Percentiles rank a stretch among this genome's conserved stretches.
These are phyloP conservation scores for Philhelius pedissequus DNA, from an alignment of 2,888 invertebrate species.

Conservation along the genomic window DNA sequence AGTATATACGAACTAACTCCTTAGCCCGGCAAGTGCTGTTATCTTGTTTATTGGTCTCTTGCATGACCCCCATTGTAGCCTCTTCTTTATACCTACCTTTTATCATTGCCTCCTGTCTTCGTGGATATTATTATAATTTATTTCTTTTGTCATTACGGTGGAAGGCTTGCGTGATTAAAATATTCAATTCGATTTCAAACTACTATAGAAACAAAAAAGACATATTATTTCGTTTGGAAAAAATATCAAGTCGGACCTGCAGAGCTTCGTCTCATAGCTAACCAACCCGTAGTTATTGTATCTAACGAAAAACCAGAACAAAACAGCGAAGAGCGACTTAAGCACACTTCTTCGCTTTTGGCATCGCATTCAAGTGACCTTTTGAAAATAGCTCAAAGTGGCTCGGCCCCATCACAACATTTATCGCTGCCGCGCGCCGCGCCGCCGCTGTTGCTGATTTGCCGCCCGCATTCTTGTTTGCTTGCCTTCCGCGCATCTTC, in stretches of 20 bases:
- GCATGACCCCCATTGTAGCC: conserved; percentile 36
- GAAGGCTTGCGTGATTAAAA: conserved; percentile 40
- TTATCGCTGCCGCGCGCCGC: neutral
- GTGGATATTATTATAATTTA: conserved; percentile 29
- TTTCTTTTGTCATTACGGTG: conserved; percentile 32
- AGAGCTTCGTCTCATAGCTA: neutral
- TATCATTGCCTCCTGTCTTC: conserved; percentile 6
- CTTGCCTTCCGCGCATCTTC: neutral
- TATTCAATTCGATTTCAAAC: conserved; percentile 18
- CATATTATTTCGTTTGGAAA: neutral
- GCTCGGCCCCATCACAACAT: conserved; percentile 26
- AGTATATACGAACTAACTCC: conserved; percentile 14
- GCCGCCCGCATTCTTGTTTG: conserved; percentile 1
- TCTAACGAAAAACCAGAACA: conserved; percentile 20
- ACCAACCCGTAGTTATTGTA: neutral
- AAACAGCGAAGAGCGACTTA: conserved; percentile 4
- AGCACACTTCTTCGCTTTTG: conserved; percentile 38
- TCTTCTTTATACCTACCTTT: conserved; percentile 14
- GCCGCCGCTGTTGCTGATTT: neutral
- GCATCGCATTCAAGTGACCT: conserved; percentile 56
- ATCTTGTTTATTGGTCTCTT: conserved; percentile 31
- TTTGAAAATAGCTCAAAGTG: conserved; percentile 38
- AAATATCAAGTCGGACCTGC: conserved; percentile 10
- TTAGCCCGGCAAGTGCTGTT: conserved; percentile 42
- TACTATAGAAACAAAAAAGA: neutral